Base-by-base conservation (phyloP, 1,140 invertebrate genomes). In the Mamestra configurata region DNA sequence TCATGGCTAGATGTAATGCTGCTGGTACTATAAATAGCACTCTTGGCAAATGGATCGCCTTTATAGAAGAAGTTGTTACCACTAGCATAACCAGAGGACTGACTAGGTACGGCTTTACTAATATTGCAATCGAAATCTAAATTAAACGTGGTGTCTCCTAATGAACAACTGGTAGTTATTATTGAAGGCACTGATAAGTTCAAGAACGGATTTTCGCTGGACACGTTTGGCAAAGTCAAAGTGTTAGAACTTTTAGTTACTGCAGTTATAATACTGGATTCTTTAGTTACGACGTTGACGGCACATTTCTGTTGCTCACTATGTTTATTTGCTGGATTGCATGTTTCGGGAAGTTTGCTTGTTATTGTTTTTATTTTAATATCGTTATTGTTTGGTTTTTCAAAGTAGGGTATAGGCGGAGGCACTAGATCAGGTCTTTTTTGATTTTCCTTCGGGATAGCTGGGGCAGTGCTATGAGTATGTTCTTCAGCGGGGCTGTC, bases 401-500 rank as follows among this genome's bases (percentile, higher is more conserved):
- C 88, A 79, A 88, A 94, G 83, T 83, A 95, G 37, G 85, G 73
- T 7, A 80, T 64, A 55, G 89, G 86, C 13, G 86, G 35, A 37
- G 80, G 43, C 11, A 68, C 64, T 70, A 84, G 64, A 71, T 93
- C 90, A 80, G 82, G 86, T 80, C 89, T 85, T 76, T 86, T 86
- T 13, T 83, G 81, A 81, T 70, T 86, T 68, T 93, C 90, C 80
- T 94, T 95, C 20, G 81, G 61, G 81, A 81, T 87, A 15, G 68
- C 20, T 75, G 80, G 83, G 35, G 84, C 49, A 70, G 79, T 70
- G 77, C 55, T 86, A 71, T 88, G 87, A n/a, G 84, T 53, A 40
- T 76, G 55, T 70, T 94, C 93, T 73, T 95, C 93, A 46, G 91
- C 89, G 5, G 95, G 95, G 57, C 94, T 95, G 59, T 95, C 95